Evolutionary conservation across 2,113 vertebrate genomes (phyloP), one percentile per base, ranked within the genome.

Genomic region (Lethenteron camtschaticum): DNA sequence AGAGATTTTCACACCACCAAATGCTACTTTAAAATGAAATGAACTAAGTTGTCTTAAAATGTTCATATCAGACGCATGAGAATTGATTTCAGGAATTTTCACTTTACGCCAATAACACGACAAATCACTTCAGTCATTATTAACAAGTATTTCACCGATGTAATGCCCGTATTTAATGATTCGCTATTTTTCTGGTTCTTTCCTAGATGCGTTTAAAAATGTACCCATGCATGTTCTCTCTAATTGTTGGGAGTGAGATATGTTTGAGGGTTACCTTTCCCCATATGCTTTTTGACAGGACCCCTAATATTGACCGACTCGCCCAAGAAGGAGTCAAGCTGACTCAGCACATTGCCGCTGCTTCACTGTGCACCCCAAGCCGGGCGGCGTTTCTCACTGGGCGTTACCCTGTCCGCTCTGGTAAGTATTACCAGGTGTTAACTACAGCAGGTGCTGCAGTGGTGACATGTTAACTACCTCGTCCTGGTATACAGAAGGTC

Each of bases 341-440:
- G 73, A 92, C 83, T 2, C 89, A 92, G 10, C 87, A 92, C 75
- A 79, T 92, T 58, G 87, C 85, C 1, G 87, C 89, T 0, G 79
- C 87, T 0, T 82, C 83, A 12, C 80, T 91, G 20, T 95, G 89
- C 73, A 83, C 81, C 1, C 89, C 89, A n/a, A 92, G 89, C 78
- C 78, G 89, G 71, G 89, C 89, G 0, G 85, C 87, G n/a, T 88
- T 95, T 60, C 76, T 91, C 72, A 95, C 87, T 0, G 89, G 89
- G 6, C 78, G 89, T 11, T 95, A 91, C 75, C 82, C 89, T 9
- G 68, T 92, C 71, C 77, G 89, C 76, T 86, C 86, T 81, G 88
- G 63, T 66, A 24, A 66, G 63, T 9, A 66, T 41, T 41, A 41
- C 41, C 41, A 41, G 41, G 41, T 41, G 41, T 41, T 41, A 41